Evolutionary conservation across 2,797 vertebrate genomes (phyloP).

Genomic region (Acanthiza pusilla): DNA sequence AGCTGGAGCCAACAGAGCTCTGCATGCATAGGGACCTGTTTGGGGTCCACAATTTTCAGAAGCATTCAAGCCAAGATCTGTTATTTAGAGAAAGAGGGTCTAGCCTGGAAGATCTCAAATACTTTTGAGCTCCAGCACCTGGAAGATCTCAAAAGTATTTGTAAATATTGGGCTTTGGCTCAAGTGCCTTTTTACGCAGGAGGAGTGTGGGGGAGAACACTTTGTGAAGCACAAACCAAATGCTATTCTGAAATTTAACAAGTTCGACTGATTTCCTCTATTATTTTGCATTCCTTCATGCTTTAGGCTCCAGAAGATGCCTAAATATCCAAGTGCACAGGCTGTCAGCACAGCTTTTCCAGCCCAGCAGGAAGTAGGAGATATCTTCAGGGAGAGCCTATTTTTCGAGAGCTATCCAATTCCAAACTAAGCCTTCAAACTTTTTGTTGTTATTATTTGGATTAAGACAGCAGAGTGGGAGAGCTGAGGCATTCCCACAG

Average conservation of each 20-base stretch:
- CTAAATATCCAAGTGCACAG: neutral
- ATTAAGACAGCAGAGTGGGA: neutral
- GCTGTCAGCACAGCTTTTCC: constrained; percentile 43
- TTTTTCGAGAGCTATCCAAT: constrained; percentile 48
- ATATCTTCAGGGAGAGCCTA: constrained; percentile 50
- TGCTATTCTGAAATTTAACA: neutral
- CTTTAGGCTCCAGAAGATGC: constrained; percentile 27
- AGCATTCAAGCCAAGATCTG: neutral
- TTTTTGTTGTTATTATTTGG: neutral
- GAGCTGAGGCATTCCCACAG: constrained; percentile 40
- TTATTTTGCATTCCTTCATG: constrained; percentile 47
- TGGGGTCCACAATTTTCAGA: neutral
- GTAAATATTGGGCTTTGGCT: constrained; percentile 38
- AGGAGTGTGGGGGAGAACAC: neutral
- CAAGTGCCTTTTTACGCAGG: neutral
- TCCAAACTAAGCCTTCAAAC: constrained; percentile 39
- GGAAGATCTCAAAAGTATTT: constrained; percentile 22
- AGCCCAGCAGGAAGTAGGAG: constrained; percentile 55
- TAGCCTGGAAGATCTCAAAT: neutral
- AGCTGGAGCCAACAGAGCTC: neutral
- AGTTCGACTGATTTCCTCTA: neutral
- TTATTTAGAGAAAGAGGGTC: neutral
- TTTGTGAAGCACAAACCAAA: neutral
- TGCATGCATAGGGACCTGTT: neutral
- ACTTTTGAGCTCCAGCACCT: neutral